Percentiles rank a stretch among this genome's conserved stretches.
Conservation (phyloP, 1,140 invertebrate genomes). For the Heliconius eleuchia region DNA sequence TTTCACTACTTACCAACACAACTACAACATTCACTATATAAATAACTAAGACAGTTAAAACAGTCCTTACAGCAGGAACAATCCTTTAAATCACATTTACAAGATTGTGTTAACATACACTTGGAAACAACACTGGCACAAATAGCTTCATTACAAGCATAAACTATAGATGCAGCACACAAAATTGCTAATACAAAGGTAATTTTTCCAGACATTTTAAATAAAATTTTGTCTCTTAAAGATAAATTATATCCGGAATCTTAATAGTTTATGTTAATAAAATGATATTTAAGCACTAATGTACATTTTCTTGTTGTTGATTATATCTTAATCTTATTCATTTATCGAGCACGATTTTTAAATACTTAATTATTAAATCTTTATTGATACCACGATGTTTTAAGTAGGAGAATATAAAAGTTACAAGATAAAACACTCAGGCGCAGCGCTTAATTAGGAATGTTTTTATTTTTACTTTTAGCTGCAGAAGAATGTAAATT, state of each 20-base stretch:
- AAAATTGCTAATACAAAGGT: slow-evolving; percentile 58
- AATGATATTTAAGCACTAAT: background rate
- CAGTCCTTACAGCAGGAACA: slow-evolving; percentile 97
- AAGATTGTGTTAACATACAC: slow-evolving; percentile 96
- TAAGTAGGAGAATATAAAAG: background rate
- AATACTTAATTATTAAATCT: background rate
- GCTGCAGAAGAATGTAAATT: background rate
- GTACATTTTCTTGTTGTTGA: background rate
- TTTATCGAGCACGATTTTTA: background rate
- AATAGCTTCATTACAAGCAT: slow-evolving; percentile 92
- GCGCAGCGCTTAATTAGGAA: background rate
- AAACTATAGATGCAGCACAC: slow-evolving; percentile 61
- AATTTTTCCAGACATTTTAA: slow-evolving; percentile 59
- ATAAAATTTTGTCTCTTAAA: background rate
- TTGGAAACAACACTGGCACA: slow-evolving; percentile 97
- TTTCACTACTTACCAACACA: slow-evolving; percentile 90
- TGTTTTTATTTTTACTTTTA: slow-evolving; percentile 4
- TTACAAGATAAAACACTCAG: background rate
- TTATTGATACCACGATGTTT: background rate
- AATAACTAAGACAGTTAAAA: slow-evolving; percentile 91
- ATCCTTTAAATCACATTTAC: slow-evolving; percentile 95
- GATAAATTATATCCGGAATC: slow-evolving; percentile 6
- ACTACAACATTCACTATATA: slow-evolving; percentile 96
- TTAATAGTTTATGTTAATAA: background rate
- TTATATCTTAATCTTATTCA: background rate